Base-by-base conservation (phyloP, 1,140 invertebrate genomes). In the Zeugodacus cucurbitae region DNA sequence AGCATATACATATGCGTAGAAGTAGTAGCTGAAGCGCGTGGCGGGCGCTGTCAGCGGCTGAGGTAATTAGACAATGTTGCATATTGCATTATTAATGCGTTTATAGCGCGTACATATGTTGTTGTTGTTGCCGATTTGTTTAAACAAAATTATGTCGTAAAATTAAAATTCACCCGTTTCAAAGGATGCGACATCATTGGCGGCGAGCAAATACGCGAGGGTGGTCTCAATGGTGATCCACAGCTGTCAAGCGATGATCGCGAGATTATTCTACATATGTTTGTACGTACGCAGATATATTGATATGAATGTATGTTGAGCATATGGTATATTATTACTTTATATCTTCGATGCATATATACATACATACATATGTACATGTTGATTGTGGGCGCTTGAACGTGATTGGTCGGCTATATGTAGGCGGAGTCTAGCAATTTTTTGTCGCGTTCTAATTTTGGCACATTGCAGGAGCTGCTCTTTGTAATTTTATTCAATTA, bases 21-120 rank as follows among this genome's bases (percentile, higher is more conserved):
- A 22, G n/a, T 22, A 7, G 44, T 1, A 48, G n/a, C 14, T n/a
- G n/a, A n/a, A n/a, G n/a, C n/a, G n/a, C n/a, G n/a, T n/a, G 4
- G 29, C 14, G 62, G 11, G 14, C 14, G 26, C 62, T 29, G 26
- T 14, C 29, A 14, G 11, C 4, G 14, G 26, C 29, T 17, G 62
- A 32, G 62, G 2, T 37, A 29, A 86, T 34, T 86, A 86, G 54
- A 86, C 85, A 58, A 26, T 86, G 85, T 58, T 86, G 85, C 85
- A 58, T 59, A 58, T 86, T 34, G 70, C 32, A 22, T n/a, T 44
- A 44, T 22, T n/a, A 41, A 48, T 82, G 37, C 14, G 3, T 41
- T 7, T 20, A 34, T 37, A 74, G 1, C 20, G 29, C 20, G 14
- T 37, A 8, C n/a, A 37, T 74, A n/a, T 74, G 70, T 74, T 2